These are phyloP conservation scores for Hymenochirus boettgeri DNA, from an alignment of 2,113 vertebrate species.

Conservation along the genomic window DNA sequence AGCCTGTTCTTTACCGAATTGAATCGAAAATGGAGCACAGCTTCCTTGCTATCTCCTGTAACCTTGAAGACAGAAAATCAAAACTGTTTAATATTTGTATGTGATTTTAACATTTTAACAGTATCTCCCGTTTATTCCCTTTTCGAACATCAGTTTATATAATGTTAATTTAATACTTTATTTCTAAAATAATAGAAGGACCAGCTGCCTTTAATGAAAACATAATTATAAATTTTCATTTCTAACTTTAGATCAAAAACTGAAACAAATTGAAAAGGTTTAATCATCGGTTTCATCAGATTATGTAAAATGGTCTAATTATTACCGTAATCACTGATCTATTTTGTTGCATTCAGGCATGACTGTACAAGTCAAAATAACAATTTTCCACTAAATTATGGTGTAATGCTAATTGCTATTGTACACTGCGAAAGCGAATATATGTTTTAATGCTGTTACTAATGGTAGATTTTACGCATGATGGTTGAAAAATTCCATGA, in stretches of 20 bases:
- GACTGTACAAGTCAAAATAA: slow-evolving; percentile 7
- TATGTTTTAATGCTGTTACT: no score
- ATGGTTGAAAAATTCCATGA: no score
- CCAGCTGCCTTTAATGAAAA: slow-evolving; percentile 2
- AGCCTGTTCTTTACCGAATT: not conserved
- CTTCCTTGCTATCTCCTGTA: not conserved
- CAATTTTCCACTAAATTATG: not conserved
- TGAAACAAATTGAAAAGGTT: slow-evolving; percentile 12
- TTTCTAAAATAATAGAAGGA: no score
- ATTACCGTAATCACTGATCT: slow-evolving; percentile 14
- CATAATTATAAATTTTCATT: not conserved
- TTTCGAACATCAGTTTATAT: no score
- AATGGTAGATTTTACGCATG: no score
- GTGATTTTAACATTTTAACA: no score
- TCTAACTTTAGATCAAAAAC: not conserved
- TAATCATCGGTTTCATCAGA: slow-evolving; percentile 15
- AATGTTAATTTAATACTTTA: no score
- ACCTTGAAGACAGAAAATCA: slow-evolving; percentile 1
- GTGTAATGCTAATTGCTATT: not conserved
- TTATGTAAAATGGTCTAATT: slow-evolving; percentile 21
- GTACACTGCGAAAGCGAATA: no score
- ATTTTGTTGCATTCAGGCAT: slow-evolving; percentile 11
- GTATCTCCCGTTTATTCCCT: no score
- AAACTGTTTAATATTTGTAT: no score
- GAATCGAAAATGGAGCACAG: not conserved